Base-by-base conservation (phyloP, 1,140 invertebrate species). In the Drosophila virilis region DNA sequence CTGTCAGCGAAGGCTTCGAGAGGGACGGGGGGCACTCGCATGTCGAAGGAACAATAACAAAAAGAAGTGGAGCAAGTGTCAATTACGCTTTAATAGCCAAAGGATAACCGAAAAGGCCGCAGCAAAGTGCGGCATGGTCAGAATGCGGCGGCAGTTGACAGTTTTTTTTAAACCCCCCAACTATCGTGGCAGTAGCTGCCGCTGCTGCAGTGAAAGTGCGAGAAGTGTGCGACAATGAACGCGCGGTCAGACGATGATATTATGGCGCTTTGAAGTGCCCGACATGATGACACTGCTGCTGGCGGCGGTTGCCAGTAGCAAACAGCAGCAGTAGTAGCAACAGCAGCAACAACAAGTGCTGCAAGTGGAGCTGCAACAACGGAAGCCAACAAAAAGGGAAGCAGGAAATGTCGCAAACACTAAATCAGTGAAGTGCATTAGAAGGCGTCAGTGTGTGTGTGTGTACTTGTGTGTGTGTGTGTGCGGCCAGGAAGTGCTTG, bases 401-500 rank as follows among this genome's bases (percentile, higher is more conserved):
- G 70, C 74, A 68, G 84, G 84, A 88, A 89, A 89, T 88, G 84
- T 80, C 37, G 74, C 84, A 80, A 89, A 80, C 84, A 89, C 64
- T 80, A 89, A 88, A 89, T 88, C 80, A 89, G 74, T 88, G 77
- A 84, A 88, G 77, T 89, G 84, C 80, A 84, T 80, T 89, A 80
- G 62, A 5, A 77, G 57, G 5, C 22, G 22, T 28, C 10, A 6
- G n/a, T 60, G 3, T 40, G 28, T 40, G 10, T 50, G 8, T 58
- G 57, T 57, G 40, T 64, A 8, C 57, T 46, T 64, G 37, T 64
- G 42, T 57, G 22, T 35, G 28, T 59, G 38, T 52, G 40, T 70
- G 43, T 65, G n/a, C 13, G 65, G 64, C 22, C 48, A 78, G 83
- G 71, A 86, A 70, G 51, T 81, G 60, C 45, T 51, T 79, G 54